Evolutionary conservation across 2,113 vertebrate species (phyloP), one percentile per base, ranked within the genome.

Genomic region (Catharus minimus): DNA sequence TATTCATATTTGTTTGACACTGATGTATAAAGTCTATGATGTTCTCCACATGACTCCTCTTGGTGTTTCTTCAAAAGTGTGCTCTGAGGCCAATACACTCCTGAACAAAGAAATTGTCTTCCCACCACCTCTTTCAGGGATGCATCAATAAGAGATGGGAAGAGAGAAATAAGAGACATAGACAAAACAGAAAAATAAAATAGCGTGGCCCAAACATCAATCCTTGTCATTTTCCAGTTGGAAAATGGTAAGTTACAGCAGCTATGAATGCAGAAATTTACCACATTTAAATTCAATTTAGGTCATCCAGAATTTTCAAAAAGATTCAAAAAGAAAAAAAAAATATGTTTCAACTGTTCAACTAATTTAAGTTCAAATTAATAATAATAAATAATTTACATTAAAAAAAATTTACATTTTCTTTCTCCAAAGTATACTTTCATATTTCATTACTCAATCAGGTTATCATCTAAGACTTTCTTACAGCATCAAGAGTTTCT

Each of bases 31-130:
- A 73, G 52, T 27, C 68, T 93, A 5, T 69, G 58, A 79, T 88
- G 66, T 86, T 93, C 60, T 86, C 79, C 58, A 76, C 82, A 65
- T 57, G 85, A 73, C 58, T 82, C 38, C 38, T 92, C 30, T 58
- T 86, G 38, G 27, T 88, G 33, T 88, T 86, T 94, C 64, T 76
- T 94, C 86, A 95, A 79, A 92, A 85, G 44, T 72, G n/a, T 82
- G 18, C 43, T 93, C 41, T 67, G 72, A 57, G 55, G 55, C 38
- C 38, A 82, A 28, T 41, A 68, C 23, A 21, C 5, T 38, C 46
- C 79, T 15, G 23, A 91, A 75, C 64, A 95, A 91, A 93, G 57
- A 68, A 86, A 61, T 18, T 68, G 16, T 55, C 52, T 86, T 90
- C 78, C 65, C 13, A 58, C 13, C 15, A 33, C 19, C 21, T 62